A percentile compares a stretch with the other conserved stretches of the same genome.
phyloP scores from a whole-genome alignment of 2,113 vertebrate genomes.

The Gavialis gangeticus region DNA sequence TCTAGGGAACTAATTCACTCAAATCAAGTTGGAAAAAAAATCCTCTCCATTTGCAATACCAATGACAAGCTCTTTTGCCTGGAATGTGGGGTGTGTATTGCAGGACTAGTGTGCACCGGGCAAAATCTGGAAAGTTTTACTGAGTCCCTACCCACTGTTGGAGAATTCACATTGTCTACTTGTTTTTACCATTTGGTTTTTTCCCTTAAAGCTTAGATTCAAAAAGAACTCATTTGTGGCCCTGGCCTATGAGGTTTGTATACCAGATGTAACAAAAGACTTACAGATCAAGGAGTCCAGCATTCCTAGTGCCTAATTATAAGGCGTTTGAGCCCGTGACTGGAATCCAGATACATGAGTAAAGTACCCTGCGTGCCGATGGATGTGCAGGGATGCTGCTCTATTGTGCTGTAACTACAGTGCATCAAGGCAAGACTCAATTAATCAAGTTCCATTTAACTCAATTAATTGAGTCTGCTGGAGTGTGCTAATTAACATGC shows the following conservation, averaged over 20 bases:
- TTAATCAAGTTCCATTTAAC: too few relatives aligned
- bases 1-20: not conserved
- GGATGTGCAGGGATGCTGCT: too few relatives aligned
- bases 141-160: not conserved
- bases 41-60: not conserved
- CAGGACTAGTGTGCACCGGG: rapidly evolving
- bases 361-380: not conserved
- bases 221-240: not conserved
- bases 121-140: rapidly evolving
- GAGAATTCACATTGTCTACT: not conserved
- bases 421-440: too few relatives aligned
- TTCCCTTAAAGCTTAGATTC: not conserved
- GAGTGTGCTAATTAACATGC: too few relatives aligned
- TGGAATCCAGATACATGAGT: not conserved
- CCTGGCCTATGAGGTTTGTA: too few relatives aligned
- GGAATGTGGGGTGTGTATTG: not conserved
- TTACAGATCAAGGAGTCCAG: not conserved
- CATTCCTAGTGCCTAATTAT: not conserved
- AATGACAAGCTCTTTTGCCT: not conserved
- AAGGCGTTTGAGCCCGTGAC: not conserved
- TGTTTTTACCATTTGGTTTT: not conserved
- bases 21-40: too few relatives aligned
- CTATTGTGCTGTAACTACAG: too few relatives aligned
- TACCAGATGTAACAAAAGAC: not conserved
- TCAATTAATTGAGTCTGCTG: too few relatives aligned